Percentiles rank a stretch among this genome's conserved stretches.
These are phyloP conservation scores for Sebastes fasciatus DNA, from an alignment of 2,113 vertebrate species.

Conservation along the genomic window DNA sequence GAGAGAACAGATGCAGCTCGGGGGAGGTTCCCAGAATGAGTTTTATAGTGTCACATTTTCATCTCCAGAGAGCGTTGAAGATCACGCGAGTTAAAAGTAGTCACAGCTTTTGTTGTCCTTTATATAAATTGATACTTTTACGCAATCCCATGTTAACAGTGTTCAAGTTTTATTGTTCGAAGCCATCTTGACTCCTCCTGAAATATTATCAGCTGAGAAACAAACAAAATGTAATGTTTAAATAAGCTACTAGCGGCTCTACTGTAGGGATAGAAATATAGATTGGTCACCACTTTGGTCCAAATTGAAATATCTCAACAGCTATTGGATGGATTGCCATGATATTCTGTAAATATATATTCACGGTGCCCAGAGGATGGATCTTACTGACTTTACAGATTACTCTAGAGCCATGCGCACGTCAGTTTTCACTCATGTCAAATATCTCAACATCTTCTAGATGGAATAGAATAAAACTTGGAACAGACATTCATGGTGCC, in stretches of 20 bases:
- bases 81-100: too few relatives aligned
- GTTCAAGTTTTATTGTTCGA: background rate
- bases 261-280: background rate
- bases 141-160: too few relatives aligned
- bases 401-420: background rate
- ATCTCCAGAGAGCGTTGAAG: background rate
- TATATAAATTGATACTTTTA: too few relatives aligned
- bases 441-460: background rate
- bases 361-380: background rate
- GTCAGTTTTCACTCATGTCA: background rate
- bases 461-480: background rate
- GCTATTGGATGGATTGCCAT: background rate
- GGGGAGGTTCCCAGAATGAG: slow-evolving; percentile 1
- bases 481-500: background rate
- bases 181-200: background rate
- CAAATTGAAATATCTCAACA: background rate
- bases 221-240: background rate
- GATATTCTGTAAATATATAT: background rate
- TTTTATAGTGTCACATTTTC: background rate
- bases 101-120: too few relatives aligned
- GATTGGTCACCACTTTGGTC: background rate
- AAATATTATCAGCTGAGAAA: background rate
- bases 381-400: background rate
- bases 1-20: background rate
- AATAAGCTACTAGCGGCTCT: background rate